These are phyloP conservation scores for Marmota flaviventris DNA, from an alignment of 2,113 vertebrate species.

Conservation along the genomic window DNA sequence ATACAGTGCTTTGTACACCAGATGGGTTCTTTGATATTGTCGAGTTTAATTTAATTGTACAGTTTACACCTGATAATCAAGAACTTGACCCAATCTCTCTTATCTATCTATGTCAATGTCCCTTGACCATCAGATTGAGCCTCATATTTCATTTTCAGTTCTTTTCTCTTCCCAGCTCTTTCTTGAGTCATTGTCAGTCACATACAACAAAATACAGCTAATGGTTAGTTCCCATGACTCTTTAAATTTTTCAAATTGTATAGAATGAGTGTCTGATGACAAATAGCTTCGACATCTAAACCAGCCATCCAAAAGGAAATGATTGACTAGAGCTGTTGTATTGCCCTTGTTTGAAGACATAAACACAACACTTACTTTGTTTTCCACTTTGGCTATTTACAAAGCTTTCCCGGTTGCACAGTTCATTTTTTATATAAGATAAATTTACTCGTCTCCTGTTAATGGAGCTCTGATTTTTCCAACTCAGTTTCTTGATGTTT, in stretches of 20 bases:
- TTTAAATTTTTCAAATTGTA: conserved; percentile 34
- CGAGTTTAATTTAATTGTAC: neutral
- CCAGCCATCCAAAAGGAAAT: neutral
- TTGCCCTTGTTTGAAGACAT: conserved; percentile 7
- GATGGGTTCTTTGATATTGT: neutral
- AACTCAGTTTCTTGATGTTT: conserved; percentile 17
- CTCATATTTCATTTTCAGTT: conserved; percentile 49
- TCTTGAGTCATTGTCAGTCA: neutral
- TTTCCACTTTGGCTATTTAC: conserved; percentile 18
- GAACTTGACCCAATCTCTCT: neutral
- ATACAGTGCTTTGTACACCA: neutral
- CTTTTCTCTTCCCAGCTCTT: neutral
- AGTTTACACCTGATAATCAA: neutral
- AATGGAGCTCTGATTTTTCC: neutral
- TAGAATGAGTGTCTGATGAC: conserved; percentile 34
- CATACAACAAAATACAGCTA: neutral
- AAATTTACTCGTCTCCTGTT: neutral
- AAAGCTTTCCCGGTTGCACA: neutral
- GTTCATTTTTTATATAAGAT: conserved; percentile 40
- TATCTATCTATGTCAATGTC: neutral
- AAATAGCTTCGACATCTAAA: conserved; percentile 55
- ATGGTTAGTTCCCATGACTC: conserved; percentile 42
- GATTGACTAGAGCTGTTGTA: neutral
- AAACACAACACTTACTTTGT: conserved; percentile 42
- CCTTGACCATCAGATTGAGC: conserved; percentile 14